Conservation (phyloP, 2,888 invertebrate genomes). For the Neocrepidodera transversa region DNA sequence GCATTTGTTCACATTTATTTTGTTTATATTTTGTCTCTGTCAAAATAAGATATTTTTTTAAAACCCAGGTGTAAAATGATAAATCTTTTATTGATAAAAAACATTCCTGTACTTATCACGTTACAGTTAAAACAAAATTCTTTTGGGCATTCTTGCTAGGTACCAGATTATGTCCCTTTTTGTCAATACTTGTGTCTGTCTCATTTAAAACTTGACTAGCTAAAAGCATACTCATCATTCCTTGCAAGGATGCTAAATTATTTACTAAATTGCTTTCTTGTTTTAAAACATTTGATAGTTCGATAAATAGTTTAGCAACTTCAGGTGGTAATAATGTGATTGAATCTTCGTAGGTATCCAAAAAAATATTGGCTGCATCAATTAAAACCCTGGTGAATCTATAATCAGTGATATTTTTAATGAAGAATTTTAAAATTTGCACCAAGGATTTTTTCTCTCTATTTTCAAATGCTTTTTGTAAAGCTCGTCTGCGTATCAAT, state of each 20-base stretch:
- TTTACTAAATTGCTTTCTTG: conserved; percentile 74
- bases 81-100: no score
- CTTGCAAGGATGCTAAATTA: conserved; percentile 71
- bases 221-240: conserved; percentile 72
- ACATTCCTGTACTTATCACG: conserved; percentile 29
- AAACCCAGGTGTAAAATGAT: no score
- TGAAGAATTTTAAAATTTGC: conserved; percentile 78
- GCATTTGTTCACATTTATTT: no score
- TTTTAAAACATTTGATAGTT: conserved; percentile 68
- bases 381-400: conserved; percentile 77
- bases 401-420: conserved; percentile 71
- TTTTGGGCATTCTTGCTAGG: conserved; percentile 63
- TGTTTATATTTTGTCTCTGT: no score
- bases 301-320: conserved; percentile 67
- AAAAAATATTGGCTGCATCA: conserved; percentile 75
- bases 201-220: conserved; percentile 61
- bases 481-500: conserved; percentile 80
- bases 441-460: conserved; percentile 72
- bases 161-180: conserved; percentile 46
- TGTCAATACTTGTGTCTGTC: conserved; percentile 52
- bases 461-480: conserved; percentile 78
- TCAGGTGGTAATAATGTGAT: conserved; percentile 70
- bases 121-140: conserved; percentile 67
- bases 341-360: conserved; percentile 76
- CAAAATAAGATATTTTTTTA: no score